These are phyloP conservation scores for Crenuchus spilurus DNA, from an alignment of 2,797 vertebrate species.

Conservation along the genomic window DNA sequence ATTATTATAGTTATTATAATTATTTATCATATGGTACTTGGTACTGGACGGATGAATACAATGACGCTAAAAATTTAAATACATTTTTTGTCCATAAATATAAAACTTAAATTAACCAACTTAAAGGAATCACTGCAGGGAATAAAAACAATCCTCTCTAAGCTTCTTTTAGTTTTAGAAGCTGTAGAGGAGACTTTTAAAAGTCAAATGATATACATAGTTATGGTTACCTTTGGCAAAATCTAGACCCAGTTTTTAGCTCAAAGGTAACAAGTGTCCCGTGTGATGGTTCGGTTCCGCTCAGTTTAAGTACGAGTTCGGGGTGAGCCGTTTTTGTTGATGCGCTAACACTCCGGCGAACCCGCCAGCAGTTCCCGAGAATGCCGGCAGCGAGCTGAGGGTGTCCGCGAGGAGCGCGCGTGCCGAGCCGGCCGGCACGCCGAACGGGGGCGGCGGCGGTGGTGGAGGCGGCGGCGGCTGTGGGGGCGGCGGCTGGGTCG, in stretches of 20 bases:
- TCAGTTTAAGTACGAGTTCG: slow-evolving; percentile 78
- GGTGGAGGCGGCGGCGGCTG: slow-evolving; percentile 67
- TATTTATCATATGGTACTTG: slow-evolving; percentile 28
- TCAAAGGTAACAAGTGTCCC: slow-evolving; percentile 69
- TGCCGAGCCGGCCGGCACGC: slow-evolving; percentile 61
- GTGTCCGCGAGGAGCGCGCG: slow-evolving; percentile 74
- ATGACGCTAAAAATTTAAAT: slow-evolving; percentile 73
- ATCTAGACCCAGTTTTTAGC: slow-evolving; percentile 67
- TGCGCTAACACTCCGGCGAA: slow-evolving; percentile 73
- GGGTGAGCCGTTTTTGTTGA: slow-evolving; percentile 74
- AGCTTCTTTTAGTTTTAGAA: no score
- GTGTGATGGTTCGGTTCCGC: no score
- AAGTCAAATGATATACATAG: no score
- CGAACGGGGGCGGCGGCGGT: slow-evolving; percentile 63
- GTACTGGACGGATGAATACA: slow-evolving; percentile 61
- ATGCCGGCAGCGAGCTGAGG: slow-evolving; percentile 69
- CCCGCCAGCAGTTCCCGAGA: slow-evolving; percentile 68
- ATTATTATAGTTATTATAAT: slow-evolving; percentile 26
- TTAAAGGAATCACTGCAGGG: slow-evolving; percentile 59
- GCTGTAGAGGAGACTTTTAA: no score
- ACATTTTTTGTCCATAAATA: slow-evolving; percentile 76
- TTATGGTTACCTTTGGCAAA: slow-evolving; percentile 79
- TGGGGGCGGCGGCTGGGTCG: slow-evolving; percentile 55
- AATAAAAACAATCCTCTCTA: no score
- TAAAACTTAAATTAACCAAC: slow-evolving; percentile 77